A percentile compares a stretch with the other conserved stretches of the same genome.
Conservation (phyloP, 2,888 invertebrate species). For the Leptinotarsa rubiginosa region DNA sequence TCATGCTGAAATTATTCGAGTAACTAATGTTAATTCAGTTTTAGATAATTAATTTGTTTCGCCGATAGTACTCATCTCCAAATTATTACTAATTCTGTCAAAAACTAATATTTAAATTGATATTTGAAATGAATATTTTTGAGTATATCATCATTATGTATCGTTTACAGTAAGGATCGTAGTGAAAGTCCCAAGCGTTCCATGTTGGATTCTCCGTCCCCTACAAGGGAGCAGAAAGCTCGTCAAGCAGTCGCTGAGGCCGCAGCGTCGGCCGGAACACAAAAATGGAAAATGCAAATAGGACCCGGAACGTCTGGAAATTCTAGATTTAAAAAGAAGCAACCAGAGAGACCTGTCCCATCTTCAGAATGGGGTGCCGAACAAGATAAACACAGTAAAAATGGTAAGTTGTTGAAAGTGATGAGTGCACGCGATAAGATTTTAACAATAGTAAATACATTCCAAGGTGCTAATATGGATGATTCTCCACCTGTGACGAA, state of each 20-base stretch:
- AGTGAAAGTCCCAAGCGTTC: constrained; percentile 61
- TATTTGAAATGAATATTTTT: no score
- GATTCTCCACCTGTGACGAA: constrained; percentile 54
- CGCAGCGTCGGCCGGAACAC: constrained; percentile 68
- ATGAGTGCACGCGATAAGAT: no score
- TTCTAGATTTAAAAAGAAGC: constrained; percentile 74
- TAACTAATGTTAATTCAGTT: no score
- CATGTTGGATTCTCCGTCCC: constrained; percentile 64
- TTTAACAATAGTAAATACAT: background rate
- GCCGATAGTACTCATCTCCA: no score
- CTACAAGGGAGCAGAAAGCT: constrained; percentile 66
- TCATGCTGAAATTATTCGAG: no score
- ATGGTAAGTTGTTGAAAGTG: constrained; percentile 26
- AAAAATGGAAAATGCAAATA: constrained; percentile 80
- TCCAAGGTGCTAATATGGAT: constrained; percentile 31
- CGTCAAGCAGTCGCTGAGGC: constrained; percentile 68
- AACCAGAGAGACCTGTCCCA: constrained; percentile 65
- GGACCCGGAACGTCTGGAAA: constrained; percentile 69
- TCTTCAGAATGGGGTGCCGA: constrained; percentile 66
- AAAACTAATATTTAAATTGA: no score
- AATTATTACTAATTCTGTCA: no score
- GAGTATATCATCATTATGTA: background rate
- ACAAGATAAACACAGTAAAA: constrained; percentile 68
- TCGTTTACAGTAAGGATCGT: constrained; percentile 56
- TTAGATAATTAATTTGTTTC: no score